phyloP scores from a whole-genome alignment of 2,113 vertebrate genomes.

The Neolamprologus cancellatus region DNA sequence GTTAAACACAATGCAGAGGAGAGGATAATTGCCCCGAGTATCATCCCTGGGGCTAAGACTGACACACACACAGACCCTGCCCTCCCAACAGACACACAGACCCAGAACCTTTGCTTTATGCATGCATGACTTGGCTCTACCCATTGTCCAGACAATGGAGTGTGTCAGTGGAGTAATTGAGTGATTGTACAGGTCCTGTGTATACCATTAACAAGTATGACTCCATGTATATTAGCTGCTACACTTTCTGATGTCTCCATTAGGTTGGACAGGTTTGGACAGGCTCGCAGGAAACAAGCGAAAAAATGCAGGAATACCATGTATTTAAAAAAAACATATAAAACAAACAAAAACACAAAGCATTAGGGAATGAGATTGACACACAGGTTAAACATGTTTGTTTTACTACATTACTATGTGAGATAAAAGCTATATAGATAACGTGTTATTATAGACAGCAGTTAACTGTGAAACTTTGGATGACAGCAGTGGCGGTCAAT shows the following conservation, averaged over 20 bases:
- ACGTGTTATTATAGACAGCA: neutral
- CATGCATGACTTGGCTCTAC: slow-evolving; percentile 48
- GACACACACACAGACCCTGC: neutral
- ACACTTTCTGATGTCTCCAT: slow-evolving; percentile 4
- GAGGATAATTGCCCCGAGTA: slow-evolving; percentile 46
- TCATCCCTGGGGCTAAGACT: slow-evolving; percentile 39
- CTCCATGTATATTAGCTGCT: slow-evolving; percentile 5
- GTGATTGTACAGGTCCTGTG: neutral
- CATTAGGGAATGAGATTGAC: neutral
- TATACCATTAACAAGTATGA: neutral
- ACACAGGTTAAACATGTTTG: neutral
- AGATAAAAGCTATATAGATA: neutral
- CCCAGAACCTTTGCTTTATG: slow-evolving; percentile 35
- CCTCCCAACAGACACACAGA: neutral
- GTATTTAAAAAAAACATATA: neutral
- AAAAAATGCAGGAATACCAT: neutral
- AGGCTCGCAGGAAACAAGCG: neutral
- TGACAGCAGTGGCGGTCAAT: slow-evolving; percentile 39
- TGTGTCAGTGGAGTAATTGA: slow-evolving; percentile 33
- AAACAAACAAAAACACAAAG: neutral
- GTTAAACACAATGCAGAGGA: slow-evolving; percentile 64
- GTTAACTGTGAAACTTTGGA: slow-evolving; percentile 2
- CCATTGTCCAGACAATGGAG: slow-evolving; percentile 49
- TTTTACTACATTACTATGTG: neutral
- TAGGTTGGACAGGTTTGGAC: neutral